phyloP scores from a whole-genome alignment of 2,888 invertebrate species.

The Uloborus plumipes region DNA sequence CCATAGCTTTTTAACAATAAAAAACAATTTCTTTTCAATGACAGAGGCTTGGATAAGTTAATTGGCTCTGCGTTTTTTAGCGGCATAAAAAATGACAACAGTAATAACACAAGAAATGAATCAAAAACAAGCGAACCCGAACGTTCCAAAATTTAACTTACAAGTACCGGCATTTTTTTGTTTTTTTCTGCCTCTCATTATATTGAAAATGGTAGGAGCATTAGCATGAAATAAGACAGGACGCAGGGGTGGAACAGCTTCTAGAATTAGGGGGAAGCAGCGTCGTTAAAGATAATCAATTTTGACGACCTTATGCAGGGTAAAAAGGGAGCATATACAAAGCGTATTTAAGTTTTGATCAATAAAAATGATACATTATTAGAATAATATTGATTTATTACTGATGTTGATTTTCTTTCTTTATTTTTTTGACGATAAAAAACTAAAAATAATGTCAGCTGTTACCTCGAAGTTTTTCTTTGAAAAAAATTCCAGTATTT shows the following conservation, averaged over 20 bases:
- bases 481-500: too few species aligned
- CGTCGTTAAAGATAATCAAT: slow-evolving; percentile 61
- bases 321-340: slow-evolving; percentile 29
- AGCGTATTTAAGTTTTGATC: not conserved
- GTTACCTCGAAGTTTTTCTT: too few species aligned
- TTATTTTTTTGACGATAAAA: too few species aligned
- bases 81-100: slow-evolving; percentile 28
- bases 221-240: slow-evolving; percentile 25
- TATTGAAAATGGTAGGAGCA: slow-evolving; percentile 28
- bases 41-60: too few species aligned
- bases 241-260: not conserved
- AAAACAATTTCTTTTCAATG: too few species aligned
- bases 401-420: too few species aligned
- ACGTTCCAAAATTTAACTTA: slow-evolving; percentile 29
- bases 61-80: too few species aligned
- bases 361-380: too few species aligned
- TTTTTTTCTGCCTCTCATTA: slow-evolving; percentile 13
- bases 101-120: slow-evolving; percentile 23
- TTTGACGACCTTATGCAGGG: slow-evolving; percentile 44
- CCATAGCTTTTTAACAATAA: too few species aligned
- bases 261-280: slow-evolving; percentile 2
- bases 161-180: slow-evolving; percentile 4
- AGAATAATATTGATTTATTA: too few species aligned
- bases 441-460: too few species aligned
- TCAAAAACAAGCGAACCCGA: slow-evolving; percentile 14